Evolutionary conservation across 2,888 invertebrate genomes (phyloP), one percentile per base, ranked within the genome.

Genomic region (Hetaerina titia): DNA sequence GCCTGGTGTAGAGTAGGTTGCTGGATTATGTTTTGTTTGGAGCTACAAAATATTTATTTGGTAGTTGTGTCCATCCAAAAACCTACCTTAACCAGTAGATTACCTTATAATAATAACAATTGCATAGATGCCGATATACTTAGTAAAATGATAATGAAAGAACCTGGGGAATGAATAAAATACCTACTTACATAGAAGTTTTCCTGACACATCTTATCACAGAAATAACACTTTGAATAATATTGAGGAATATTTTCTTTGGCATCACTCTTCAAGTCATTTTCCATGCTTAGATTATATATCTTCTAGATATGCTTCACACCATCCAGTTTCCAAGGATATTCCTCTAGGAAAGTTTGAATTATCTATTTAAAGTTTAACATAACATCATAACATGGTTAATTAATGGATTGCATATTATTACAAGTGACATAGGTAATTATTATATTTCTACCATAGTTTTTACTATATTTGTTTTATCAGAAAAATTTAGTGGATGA

Each of bases 291-390:
- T 64, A 11, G 31, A 64, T 11, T 2, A 90, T 90, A 7, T 17
- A 4, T 0, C 9, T 22, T 45, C 17, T 64, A 19, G 8, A 22
- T 22, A 19, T 45, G 22, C 22, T 45, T 25, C 7, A 64, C 22
- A 45, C 25, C 19, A 63, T 90, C 64, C 90, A 64, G 64, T 25
- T 60, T 64, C 17, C 7, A 19, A 6, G 64, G 5, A 64, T 45
- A 90, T 64, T 90, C 90, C 31, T 90, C 64, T 22, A 90, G 45
- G 64, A 90, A 90, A 31, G 64, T 64, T 45, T 64, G 45, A 22
- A 90, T 64, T 31, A 90, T 64, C 90, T 90, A 19, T 9, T 81
- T 11, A 31, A 58, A 56, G 13, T 69, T 56, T 2, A 56, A 45
- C 31, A 56, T 19, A 15, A 31, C 17, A 88, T 13, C 2, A 2